Evolutionary conservation across 2,113 vertebrate species (phyloP).

Genomic region (Ageneiosus marmoratus): DNA sequence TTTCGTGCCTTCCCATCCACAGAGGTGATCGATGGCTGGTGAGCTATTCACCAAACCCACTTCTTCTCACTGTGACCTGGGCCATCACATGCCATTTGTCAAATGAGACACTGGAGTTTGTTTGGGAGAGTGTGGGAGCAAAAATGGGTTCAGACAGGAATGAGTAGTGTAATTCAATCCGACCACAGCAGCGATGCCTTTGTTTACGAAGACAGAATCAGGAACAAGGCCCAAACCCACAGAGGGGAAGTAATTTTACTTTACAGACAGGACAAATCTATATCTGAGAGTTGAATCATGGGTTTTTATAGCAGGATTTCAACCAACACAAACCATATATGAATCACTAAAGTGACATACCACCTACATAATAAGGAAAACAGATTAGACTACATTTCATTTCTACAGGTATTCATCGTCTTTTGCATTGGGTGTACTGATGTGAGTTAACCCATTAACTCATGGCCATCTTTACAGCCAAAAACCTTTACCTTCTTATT

Average conservation of each 20-base stretch:
- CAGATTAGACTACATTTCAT: constrained; percentile 1
- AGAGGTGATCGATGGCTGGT: constrained; percentile 39
- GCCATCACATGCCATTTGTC: constrained; percentile 46
- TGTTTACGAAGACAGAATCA: constrained; percentile 32
- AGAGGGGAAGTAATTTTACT: constrained; percentile 35
- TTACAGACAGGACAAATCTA: constrained; percentile 29
- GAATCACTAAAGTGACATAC: constrained; percentile 21
- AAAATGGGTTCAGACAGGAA: constrained; percentile 46
- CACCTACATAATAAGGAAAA: constrained; percentile 16
- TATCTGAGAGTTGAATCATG: constrained; percentile 33
- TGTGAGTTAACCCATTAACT: not conserved
- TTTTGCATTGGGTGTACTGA: not conserved
- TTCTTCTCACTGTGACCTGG: constrained; percentile 36
- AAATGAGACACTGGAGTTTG: constrained; percentile 39
- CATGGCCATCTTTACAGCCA: not conserved
- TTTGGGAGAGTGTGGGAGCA: constrained; percentile 39
- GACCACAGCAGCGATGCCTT: constrained; percentile 27
- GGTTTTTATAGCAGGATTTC: constrained; percentile 22
- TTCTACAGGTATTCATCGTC: constrained; percentile 4
- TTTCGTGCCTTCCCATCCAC: constrained; percentile 12
- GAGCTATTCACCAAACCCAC: constrained; percentile 42
- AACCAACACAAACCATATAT: constrained; percentile 30
- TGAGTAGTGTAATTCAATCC: constrained; percentile 44
- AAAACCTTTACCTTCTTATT: not conserved
- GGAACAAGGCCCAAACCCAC: constrained; percentile 26